Base-by-base conservation (phyloP, 1,140 invertebrate species). In the Augochlora pura region DNA sequence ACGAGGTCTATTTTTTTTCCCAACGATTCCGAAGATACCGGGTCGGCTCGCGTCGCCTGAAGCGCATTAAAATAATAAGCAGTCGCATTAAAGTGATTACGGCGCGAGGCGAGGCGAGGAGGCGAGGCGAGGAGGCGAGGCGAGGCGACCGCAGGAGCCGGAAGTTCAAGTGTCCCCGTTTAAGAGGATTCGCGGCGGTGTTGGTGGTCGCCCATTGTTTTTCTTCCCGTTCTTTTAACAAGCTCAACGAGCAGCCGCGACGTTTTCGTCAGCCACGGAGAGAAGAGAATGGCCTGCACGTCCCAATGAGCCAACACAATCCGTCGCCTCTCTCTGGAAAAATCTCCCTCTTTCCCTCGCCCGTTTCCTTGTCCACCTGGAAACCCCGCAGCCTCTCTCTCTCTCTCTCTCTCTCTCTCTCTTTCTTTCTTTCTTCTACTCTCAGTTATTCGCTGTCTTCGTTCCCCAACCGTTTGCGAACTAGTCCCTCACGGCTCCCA, bases 61-160 rank as follows among this genome's bases (percentile, higher is more conserved):
- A 39, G n/a, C 54, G 73, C 81, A 78, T 86, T 83, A 83, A 86
- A 86, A 78, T 86, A 86, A 85, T 83, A 83, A 80, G 74, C 81
- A 83, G 79, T 70, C 39, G 75, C 65, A 72, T 82, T 80, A 77
- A 75, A 81, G 63, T 66, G 68, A 86, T 86, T 86, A 85, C 77
- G 38, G 66, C 23, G 77, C 60, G 57, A 46, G 21, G 14, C 21
- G 57, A 80, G 49, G 65, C 60, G 57, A 46, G n/a, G 9, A n/a
- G n/a, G 77, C 60, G 57, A 46, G 21, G 14, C 21, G 57, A 80
- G 49, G 65, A 62, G 21, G 77, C 60, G 57, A 46, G n/a, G 9
- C 21, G 57, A 80, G 49, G 65, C 62, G 59, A 76, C 70, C 80
- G 63, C 74, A 65, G 59, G 25, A 70, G 62, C n/a, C 77, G 69